Evolutionary conservation across 2,797 vertebrate genomes (phyloP).

Genomic region (Malurus leucopterus): DNA sequence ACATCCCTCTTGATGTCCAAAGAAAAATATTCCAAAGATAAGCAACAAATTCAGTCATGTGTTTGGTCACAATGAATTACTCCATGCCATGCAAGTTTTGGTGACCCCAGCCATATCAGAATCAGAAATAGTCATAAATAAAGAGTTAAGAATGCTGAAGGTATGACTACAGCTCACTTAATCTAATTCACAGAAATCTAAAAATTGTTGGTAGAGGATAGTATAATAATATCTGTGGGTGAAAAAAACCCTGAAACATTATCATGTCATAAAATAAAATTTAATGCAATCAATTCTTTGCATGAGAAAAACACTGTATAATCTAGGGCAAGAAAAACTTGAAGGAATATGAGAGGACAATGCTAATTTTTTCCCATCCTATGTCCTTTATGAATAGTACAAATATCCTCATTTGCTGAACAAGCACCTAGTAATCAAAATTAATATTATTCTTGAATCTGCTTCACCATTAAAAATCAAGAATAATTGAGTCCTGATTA

Average conservation of each 20-base stretch:
- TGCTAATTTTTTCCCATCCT: not conserved
- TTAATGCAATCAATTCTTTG: not conserved
- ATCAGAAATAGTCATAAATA: not conserved
- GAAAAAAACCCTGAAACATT: not conserved
- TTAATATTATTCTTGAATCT: not conserved
- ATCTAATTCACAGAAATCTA: not conserved
- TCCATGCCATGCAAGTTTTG: not conserved
- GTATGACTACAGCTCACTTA: not conserved
- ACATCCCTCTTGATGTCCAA: not conserved
- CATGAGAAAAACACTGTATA: not conserved
- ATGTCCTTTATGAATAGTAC: not conserved
- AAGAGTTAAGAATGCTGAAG: not conserved
- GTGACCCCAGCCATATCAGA: not conserved
- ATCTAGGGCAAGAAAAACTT: not conserved
- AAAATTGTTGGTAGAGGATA: not conserved
- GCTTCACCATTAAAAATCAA: not conserved
- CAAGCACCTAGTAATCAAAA: not conserved
- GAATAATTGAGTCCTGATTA: not conserved
- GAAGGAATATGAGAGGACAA: not conserved
- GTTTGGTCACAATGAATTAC: not conserved
- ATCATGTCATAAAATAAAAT: not conserved
- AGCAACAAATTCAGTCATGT: not conserved
- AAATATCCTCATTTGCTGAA: not conserved
- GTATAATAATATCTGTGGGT: not conserved
- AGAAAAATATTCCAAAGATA: not conserved